phyloP scores from a whole-genome alignment of 2,113 vertebrate species.

The Mohoua ochrocephala region DNA sequence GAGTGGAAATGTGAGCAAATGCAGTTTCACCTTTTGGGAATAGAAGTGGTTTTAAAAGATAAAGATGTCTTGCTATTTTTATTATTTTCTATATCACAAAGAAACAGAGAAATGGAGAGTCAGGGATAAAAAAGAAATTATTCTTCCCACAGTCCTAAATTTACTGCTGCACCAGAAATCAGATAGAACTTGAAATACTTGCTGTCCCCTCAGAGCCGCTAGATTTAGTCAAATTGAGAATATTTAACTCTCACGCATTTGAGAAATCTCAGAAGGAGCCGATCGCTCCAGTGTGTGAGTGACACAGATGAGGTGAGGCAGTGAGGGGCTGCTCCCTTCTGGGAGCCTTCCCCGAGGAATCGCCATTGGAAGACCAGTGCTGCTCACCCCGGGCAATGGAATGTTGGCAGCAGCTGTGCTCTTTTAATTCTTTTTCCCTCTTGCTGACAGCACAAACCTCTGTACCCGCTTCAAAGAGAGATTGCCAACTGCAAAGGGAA shows the following conservation, averaged over 20 bases:
- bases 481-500: not conserved
- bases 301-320: accelerated
- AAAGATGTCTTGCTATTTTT: not conserved
- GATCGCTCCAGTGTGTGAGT: accelerated
- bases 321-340: not conserved
- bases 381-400: not conserved
- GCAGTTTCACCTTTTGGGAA: not conserved
- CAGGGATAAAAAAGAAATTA: not conserved
- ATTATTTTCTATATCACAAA: not conserved
- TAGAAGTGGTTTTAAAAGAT: not conserved
- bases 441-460: not conserved
- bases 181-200: not conserved
- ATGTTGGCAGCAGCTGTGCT: not conserved
- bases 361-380: accelerated
- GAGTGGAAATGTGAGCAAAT: not conserved
- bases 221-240: not conserved
- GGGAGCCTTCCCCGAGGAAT: not conserved
- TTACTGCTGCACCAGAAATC: not conserved
- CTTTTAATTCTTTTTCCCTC: not conserved
- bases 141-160: not conserved
- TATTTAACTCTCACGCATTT: not conserved
- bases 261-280: not conserved
- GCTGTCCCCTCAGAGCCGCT: not conserved
- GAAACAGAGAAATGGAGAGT: not conserved
- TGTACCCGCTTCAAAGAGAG: not conserved